These are phyloP conservation scores for Diachrysia chrysitis DNA, from an alignment of 2,888 invertebrate genomes.

Conservation along the genomic window DNA sequence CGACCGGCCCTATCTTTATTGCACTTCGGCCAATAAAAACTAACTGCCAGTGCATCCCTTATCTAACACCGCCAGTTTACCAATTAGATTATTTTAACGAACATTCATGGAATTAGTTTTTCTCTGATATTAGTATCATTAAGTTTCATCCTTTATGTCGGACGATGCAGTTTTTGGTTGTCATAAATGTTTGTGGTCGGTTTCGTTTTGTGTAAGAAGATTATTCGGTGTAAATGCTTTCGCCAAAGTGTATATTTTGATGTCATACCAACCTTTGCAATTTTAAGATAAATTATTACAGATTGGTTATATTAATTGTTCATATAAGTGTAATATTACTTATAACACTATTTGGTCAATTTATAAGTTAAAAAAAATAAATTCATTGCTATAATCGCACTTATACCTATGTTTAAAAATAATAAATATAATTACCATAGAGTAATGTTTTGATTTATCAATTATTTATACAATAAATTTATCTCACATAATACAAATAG, in stretches of 20 bases:
- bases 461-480: too few species aligned
- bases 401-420: too few species aligned
- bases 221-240: background rate
- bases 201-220: conserved; percentile 21
- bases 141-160: conserved; percentile 47
- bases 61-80: conserved; percentile 48
- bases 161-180: conserved; percentile 34
- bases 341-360: too few species aligned
- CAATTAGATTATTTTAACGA: conserved; percentile 60
- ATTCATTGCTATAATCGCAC: too few species aligned
- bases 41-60: conserved; percentile 53
- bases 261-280: background rate
- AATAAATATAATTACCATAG: too few species aligned
- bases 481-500: too few species aligned
- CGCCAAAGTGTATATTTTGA: background rate
- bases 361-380: too few species aligned
- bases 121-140: conserved; percentile 40
- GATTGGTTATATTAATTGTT: too few species aligned
- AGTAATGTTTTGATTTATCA: too few species aligned
- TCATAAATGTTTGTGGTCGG: conserved; percentile 23
- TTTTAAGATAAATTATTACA: too few species aligned
- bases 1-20: conserved; percentile 53
- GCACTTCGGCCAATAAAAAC: conserved; percentile 59
- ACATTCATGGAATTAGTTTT: conserved; percentile 55
- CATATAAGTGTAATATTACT: too few species aligned